Conservation (phyloP, 2,113 vertebrate species). For the Stegastes partitus region DNA sequence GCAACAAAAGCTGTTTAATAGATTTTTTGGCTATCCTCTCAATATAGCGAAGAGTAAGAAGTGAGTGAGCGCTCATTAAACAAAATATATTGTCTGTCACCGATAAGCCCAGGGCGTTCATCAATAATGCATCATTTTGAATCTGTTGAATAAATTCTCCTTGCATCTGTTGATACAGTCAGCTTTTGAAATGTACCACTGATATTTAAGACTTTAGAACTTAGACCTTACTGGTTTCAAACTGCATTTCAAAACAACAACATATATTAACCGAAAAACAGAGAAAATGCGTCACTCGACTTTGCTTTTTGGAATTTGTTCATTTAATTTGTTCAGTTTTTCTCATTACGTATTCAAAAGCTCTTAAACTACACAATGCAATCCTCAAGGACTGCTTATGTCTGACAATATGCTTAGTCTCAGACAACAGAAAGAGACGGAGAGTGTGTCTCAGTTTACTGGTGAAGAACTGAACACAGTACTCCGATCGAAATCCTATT, state of each 20-base stretch:
- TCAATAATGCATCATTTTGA: background rate
- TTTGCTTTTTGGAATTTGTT: background rate
- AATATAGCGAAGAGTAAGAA: no score
- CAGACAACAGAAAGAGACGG: slow-evolving; percentile 7
- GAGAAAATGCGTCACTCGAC: no score
- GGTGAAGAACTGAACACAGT: slow-evolving; percentile 26
- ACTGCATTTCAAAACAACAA: no score
- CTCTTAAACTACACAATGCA: background rate
- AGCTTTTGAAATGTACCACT: no score
- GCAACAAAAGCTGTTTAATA: background rate
- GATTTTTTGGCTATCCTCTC: background rate
- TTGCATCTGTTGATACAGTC: background rate
- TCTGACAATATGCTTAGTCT: background rate
- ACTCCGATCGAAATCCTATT: slow-evolving; percentile 46
- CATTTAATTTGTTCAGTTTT: background rate
- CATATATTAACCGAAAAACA: no score
- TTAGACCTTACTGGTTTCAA: background rate
- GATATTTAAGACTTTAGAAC: no score
- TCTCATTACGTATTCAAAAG: background rate
- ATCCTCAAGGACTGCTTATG: background rate
- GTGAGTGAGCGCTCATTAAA: background rate
- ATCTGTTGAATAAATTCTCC: background rate
- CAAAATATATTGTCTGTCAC: background rate
- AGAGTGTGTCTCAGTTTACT: slow-evolving; percentile 20
- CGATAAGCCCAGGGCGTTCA: background rate